These are phyloP conservation scores for Chroicocephalus ridibundus DNA, from an alignment of 2,113 vertebrate genomes.

Conservation along the genomic window DNA sequence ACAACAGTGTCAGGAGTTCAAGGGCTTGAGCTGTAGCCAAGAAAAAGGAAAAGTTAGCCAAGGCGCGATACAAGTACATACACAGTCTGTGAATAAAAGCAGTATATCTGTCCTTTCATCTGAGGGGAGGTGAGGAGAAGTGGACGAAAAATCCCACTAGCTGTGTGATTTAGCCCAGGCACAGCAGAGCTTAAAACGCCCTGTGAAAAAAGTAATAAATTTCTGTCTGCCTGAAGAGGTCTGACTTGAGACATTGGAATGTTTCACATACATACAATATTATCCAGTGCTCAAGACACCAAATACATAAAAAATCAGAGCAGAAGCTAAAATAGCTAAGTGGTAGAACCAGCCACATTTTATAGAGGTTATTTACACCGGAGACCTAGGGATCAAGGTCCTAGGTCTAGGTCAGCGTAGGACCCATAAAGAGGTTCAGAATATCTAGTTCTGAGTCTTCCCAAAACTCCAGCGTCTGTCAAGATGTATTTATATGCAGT, in stretches of 20 bases:
- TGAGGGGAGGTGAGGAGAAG: background rate
- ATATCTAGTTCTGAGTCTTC: background rate
- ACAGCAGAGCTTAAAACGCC: background rate
- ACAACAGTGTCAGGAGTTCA: slow-evolving; percentile 19
- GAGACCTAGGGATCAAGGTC: background rate
- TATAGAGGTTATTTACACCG: background rate
- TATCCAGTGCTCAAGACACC: background rate
- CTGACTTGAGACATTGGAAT: background rate
- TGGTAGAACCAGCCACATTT: background rate
- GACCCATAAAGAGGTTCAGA: background rate
- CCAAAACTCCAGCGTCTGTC: background rate
- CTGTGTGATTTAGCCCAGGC: background rate
- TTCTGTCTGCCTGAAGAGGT: background rate
- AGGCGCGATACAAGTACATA: background rate
- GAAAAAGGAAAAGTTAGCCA: background rate
- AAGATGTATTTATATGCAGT: background rate
- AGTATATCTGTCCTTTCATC: background rate
- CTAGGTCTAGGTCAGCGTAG: background rate
- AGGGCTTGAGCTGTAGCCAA: slow-evolving; percentile 51
- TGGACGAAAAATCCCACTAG: background rate
- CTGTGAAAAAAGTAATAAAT: background rate
- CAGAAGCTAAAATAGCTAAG: background rate
- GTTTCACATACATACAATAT: background rate
- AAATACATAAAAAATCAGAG: background rate
- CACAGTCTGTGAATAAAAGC: background rate